phyloP scores from a whole-genome alignment of 1,140 invertebrate species.

The Lanistes nyassanus region DNA sequence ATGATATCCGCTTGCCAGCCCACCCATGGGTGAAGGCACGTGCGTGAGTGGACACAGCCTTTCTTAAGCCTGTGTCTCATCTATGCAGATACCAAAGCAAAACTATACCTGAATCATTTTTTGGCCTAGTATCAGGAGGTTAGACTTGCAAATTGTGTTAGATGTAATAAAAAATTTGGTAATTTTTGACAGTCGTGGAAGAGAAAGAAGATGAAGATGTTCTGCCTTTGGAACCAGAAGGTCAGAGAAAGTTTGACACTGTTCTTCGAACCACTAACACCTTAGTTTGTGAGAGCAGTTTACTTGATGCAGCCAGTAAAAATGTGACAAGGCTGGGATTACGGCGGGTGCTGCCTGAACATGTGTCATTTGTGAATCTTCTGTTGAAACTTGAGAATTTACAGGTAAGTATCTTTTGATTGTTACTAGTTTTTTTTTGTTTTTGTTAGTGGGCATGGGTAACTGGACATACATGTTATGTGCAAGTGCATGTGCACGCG shows the following conservation, averaged over 20 bases:
- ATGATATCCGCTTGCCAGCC: neutral
- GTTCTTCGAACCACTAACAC: conserved; percentile 42
- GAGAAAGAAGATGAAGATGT: conserved; percentile 25
- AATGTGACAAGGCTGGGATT: conserved; percentile 48
- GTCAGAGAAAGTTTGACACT: conserved; percentile 51
- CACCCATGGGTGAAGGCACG: neutral
- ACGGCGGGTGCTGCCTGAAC: conserved; percentile 39
- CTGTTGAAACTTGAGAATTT: conserved; percentile 44
- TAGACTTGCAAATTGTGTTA: neutral
- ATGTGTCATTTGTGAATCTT: conserved; percentile 36
- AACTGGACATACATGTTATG: neutral
- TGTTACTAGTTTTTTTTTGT: neutral
- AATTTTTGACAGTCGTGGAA: neutral
- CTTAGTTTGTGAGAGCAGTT: conserved; percentile 41
- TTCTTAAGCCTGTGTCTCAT: too few relatives aligned
- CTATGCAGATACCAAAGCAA: neutral
- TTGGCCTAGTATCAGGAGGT: neutral
- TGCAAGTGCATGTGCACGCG: neutral
- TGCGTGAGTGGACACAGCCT: neutral
- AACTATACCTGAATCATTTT: neutral
- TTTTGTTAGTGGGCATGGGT: too few relatives aligned
- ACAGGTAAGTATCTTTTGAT: conserved; percentile 38
- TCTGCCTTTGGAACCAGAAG: conserved; percentile 36
- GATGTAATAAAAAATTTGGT: neutral
- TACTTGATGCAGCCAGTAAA: conserved; percentile 42